Percentiles rank a stretch among this genome's conserved stretches.
Conservation (phyloP, 2,888 invertebrate species). For the Xylocampa areola region DNA sequence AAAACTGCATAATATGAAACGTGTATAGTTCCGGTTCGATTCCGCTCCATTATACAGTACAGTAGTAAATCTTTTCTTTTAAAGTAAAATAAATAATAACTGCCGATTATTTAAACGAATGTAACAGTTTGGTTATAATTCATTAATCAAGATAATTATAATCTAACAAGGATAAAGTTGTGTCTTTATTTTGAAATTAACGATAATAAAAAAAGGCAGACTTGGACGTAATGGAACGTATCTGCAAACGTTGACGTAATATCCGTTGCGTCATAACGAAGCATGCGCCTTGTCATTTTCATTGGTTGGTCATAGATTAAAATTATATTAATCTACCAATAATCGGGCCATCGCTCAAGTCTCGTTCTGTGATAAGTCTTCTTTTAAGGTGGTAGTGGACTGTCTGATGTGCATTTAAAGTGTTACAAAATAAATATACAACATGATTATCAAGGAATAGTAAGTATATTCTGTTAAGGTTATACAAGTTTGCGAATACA, state of each 20-base stretch:
- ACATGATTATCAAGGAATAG: constrained; percentile 93
- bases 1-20: constrained; percentile 26
- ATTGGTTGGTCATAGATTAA: constrained; percentile 86
- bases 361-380: constrained; percentile 87
- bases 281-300: constrained; percentile 91
- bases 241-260: constrained; percentile 86
- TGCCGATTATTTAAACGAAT: too few relatives aligned
- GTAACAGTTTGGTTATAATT: too few relatives aligned
- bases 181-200: background rate
- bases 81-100: too few relatives aligned
- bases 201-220: background rate
- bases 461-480: constrained; percentile 88
- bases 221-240: constrained; percentile 51
- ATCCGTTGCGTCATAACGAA: constrained; percentile 91
- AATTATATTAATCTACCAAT: constrained; percentile 83
- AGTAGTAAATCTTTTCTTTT: too few relatives aligned
- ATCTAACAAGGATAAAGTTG: too few relatives aligned
- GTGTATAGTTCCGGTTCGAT: constrained; percentile 37
- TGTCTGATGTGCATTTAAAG: constrained; percentile 88
- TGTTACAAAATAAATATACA: constrained; percentile 83
- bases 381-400: constrained; percentile 86
- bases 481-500: constrained; percentile 79
- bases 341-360: constrained; percentile 86
- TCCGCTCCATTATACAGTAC: constrained; percentile 34
- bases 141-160: too few relatives aligned